A percentile compares a stretch with the other conserved stretches of the same genome.
These are phyloP conservation scores for Oceanodroma tethys DNA, from an alignment of 2,113 vertebrate species.

Conservation along the genomic window DNA sequence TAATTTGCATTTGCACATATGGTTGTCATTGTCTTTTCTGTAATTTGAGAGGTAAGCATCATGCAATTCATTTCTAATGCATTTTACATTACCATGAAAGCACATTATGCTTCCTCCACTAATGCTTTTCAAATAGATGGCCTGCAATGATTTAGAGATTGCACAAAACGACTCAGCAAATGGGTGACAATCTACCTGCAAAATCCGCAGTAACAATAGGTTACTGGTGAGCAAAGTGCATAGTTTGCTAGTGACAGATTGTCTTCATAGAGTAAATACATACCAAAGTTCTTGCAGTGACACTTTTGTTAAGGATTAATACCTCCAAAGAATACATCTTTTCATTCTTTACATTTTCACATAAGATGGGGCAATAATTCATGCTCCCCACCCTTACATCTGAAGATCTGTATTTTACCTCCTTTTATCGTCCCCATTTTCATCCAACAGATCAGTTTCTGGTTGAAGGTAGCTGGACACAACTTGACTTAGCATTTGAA, in stretches of 20 bases:
- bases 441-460: not conserved
- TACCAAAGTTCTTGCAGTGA: not conserved
- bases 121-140: constrained; percentile 29
- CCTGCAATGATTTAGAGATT: constrained; percentile 47
- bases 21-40: constrained; percentile 69
- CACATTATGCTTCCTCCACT: constrained; percentile 49
- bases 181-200: constrained; percentile 6
- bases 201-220: not conserved
- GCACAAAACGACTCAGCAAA: constrained; percentile 1
- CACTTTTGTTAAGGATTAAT: not conserved
- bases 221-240: not conserved
- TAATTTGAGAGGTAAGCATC: constrained; percentile 66
- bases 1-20: constrained; percentile 64
- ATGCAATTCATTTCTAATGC: constrained; percentile 68
- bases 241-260: not conserved
- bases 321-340: not conserved
- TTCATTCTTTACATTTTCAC: not conserved
- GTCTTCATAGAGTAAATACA: not conserved
- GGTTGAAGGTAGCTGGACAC: not conserved
- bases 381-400: not conserved
- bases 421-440: not conserved
- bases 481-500: not conserved
- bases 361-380: not conserved
- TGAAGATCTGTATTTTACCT: not conserved
- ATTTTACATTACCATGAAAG: constrained; percentile 68